Percentiles rank a stretch among this genome's conserved stretches.
These are phyloP conservation scores for Gopherus evgoodei DNA, from an alignment of 2,113 vertebrate species.

Conservation along the genomic window DNA sequence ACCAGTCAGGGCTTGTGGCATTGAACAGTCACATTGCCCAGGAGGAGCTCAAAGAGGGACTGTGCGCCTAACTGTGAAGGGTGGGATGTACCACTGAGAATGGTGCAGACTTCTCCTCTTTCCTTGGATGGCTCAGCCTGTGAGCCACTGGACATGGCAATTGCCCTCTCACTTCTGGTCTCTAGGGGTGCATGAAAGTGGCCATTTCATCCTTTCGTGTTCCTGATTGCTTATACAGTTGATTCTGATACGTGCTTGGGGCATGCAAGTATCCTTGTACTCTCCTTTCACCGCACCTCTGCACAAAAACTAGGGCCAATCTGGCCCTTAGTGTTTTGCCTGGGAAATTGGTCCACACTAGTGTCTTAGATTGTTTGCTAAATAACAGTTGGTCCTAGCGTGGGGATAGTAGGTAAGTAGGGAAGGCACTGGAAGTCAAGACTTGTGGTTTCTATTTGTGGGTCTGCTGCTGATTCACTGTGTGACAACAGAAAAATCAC, in stretches of 20 bases:
- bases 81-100: not conserved
- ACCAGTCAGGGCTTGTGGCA: fast-evolving
- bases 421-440: not conserved
- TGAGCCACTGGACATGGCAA: not conserved
- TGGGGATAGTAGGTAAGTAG: not conserved
- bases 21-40: not conserved
- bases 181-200: not conserved
- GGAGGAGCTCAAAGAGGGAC: not conserved
- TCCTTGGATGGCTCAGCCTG: not conserved
- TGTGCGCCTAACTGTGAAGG: not conserved
- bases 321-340: not conserved
- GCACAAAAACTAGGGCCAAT: not conserved
- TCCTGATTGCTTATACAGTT: not conserved
- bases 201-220: not conserved
- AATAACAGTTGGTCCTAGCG: not conserved
- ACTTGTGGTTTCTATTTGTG: not conserved
- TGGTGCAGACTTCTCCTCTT: not conserved
- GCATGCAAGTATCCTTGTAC: not conserved
- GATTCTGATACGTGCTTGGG: not conserved
- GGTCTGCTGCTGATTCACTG: not conserved
- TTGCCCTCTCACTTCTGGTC: not conserved
- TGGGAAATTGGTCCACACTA: not conserved
- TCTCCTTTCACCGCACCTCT: not conserved
- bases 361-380: not conserved
- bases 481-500: not conserved